phyloP scores from a whole-genome alignment of 2,797 vertebrate species.

The Octomys mimax region DNA sequence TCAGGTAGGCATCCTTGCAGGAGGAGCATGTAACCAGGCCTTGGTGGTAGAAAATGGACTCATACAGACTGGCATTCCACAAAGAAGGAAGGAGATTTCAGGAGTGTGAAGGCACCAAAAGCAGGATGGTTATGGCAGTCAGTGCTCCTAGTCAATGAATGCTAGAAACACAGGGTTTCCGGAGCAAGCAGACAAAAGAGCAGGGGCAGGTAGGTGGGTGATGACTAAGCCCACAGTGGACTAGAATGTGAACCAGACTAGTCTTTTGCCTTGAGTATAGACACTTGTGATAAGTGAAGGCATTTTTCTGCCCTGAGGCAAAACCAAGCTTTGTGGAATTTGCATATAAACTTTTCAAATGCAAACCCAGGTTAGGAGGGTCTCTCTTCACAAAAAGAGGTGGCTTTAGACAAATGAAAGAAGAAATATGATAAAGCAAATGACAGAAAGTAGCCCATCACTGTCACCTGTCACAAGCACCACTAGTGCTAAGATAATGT shows the following conservation, averaged over 20 bases:
- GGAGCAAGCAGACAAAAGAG: not conserved
- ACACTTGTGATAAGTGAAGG: constrained; percentile 17
- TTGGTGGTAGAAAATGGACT: not conserved
- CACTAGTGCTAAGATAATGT: not conserved
- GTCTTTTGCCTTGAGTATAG: not conserved
- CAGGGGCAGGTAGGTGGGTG: not conserved
- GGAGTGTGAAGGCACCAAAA: not conserved
- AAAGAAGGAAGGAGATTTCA: not conserved
- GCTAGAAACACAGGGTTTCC: not conserved
- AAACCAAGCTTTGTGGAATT: constrained; percentile 2
- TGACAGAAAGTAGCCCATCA: not conserved
- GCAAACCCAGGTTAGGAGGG: not conserved
- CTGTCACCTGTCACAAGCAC: not conserved
- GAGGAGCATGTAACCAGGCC: not conserved
- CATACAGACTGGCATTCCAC: not conserved
- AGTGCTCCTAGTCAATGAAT: not conserved
- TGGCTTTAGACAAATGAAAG: not conserved
- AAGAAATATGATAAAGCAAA: not conserved
- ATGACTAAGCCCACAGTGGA: not conserved
- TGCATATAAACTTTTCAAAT: not conserved
- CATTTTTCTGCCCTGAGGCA: not conserved
- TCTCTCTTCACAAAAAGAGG: not conserved
- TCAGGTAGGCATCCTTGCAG: not conserved
- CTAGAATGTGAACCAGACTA: not conserved
- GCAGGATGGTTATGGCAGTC: not conserved